phyloP scores from a whole-genome alignment of 2,113 vertebrate species.

The Caranx melampygus region DNA sequence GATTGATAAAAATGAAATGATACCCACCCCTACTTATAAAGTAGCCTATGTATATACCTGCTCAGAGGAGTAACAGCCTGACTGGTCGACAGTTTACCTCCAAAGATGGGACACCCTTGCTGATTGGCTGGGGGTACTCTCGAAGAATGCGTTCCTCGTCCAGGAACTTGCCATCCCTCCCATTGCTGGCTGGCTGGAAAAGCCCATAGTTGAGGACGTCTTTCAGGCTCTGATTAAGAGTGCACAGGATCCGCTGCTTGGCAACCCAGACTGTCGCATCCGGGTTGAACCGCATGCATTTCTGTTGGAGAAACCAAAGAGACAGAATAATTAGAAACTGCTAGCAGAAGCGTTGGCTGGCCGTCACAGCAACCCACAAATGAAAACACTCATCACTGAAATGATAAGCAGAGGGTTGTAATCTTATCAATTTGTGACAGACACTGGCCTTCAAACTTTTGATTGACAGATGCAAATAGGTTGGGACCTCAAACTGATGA shows the following conservation, averaged over 20 bases:
- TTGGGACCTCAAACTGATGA: neutral
- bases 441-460: constrained; percentile 15
- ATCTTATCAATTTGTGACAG: neutral
- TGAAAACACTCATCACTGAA: constrained; percentile 5
- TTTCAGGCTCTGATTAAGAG: constrained; percentile 92
- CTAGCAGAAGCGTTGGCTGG: neutral
- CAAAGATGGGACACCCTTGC: constrained; percentile 89
- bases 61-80: neutral
- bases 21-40: too few species aligned
- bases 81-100: constrained; percentile 83
- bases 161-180: constrained; percentile 92
- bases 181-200: constrained; percentile 91
- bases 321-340: constrained; percentile 1
- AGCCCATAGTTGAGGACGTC: constrained; percentile 97
- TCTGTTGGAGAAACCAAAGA: constrained; percentile 78
- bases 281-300: constrained; percentile 94
- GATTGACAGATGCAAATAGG: constrained; percentile 30
- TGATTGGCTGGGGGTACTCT: constrained; percentile 91
- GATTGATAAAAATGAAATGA: too few species aligned
- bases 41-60: too few species aligned
- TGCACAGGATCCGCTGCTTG: constrained; percentile 92
- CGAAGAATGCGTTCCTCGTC: constrained; percentile 92
- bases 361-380: constrained; percentile 6
- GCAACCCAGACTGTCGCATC: constrained; percentile 93
- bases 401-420: neutral